phyloP scores from a whole-genome alignment of 2,797 vertebrate genomes.

The Eulemur albifrons region DNA sequence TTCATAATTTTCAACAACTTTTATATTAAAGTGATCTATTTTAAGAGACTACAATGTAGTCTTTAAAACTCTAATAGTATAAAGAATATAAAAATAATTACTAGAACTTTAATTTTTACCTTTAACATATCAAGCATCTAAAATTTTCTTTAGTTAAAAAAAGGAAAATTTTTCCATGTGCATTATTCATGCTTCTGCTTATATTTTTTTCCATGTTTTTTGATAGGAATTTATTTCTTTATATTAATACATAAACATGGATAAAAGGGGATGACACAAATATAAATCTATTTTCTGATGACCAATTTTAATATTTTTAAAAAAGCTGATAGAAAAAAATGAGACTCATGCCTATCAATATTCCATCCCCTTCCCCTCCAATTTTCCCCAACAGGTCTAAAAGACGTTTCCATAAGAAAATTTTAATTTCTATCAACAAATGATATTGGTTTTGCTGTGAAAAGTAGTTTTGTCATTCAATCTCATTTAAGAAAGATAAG shows the following conservation, averaged over 20 bases:
- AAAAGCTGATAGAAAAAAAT: neutral
- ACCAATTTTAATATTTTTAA: neutral
- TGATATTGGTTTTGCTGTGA: neutral
- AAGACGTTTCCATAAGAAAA: neutral
- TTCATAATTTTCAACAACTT: constrained; percentile 31
- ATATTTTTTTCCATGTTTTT: neutral
- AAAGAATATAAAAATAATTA: neutral
- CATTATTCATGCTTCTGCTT: neutral
- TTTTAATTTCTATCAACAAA: neutral
- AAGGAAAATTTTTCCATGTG: neutral
- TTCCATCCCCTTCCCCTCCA: neutral
- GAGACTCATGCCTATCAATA: neutral
- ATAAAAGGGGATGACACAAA: neutral
- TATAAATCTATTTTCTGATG: neutral
- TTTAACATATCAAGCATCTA: neutral
- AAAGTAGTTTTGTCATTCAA: neutral
- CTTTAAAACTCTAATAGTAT: neutral
- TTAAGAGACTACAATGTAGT: neutral
- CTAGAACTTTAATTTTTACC: constrained; percentile 3
- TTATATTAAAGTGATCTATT: constrained; percentile 23
- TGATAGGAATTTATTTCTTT: neutral
- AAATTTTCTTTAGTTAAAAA: constrained; percentile 10
- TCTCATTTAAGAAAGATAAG: neutral
- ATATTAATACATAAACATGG: neutral
- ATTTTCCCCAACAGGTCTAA: neutral